Base-by-base conservation (phyloP, 2,113 vertebrate genomes). In the Psettodes erumei region DNA sequence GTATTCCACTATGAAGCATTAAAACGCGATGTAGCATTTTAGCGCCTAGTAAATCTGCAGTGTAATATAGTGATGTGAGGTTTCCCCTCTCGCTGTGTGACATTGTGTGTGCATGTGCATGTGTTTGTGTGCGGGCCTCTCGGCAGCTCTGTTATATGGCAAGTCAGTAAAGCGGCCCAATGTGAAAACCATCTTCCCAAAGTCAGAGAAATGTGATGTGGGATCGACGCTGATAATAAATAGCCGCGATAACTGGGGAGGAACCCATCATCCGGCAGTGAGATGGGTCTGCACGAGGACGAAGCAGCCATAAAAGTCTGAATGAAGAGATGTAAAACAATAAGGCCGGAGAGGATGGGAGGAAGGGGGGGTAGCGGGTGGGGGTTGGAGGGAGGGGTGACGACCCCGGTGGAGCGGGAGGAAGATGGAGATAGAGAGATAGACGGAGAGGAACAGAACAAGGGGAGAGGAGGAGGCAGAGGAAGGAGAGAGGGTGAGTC, bases 101-200 rank as follows among this genome's bases (percentile, higher is more conserved):
- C 71, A n/a, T 81, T 63, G 35, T 38, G 42, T 67, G 53, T 12
- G 77, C 3, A 51, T 33, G 61, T 13, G 53, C 15, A 25, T 43
- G 23, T 15, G 70, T 63, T 66, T 81, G 53, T 71, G 77, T 6
- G 73, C 5, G 65, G 15, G 67, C 71, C 30, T 21, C 40, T 8
- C 45, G 11, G 21, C 2, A 56, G 88, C 69, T 84, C 72, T 84
- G 80, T 85, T 82, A 84, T 86, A 80, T 23, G 42, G 79, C 53
- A n/a, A 87, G 81, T 75, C 84, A 37, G 73, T 88, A 87, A 88
- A 90, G 81, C 58, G 56, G 33, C 42, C 81, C 89, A 93, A 91
- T 89, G 90, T 91, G 91, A 93, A 90, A 93, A 90, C 89, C 90
- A 90, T 92, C 91, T 90, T 87, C 88, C 86, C 89, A 91, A 93